Conservation (phyloP, 1,140 invertebrate genomes). For the Plutomurus gul region DNA sequence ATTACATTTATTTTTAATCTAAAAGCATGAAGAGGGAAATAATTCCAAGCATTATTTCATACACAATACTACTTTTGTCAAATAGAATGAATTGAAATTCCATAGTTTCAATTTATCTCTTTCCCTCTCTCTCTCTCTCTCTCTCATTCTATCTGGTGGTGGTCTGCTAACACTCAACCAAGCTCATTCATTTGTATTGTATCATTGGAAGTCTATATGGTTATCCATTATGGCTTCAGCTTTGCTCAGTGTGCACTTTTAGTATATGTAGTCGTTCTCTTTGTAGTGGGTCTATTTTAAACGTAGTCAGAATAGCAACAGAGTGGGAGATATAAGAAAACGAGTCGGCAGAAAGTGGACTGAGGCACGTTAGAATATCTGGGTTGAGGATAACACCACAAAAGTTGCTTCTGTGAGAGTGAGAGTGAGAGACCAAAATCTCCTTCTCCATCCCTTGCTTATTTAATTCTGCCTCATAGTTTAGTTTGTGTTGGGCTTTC, state of each 20-base stretch:
- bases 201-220: no score
- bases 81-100: conserved; percentile 2
- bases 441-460: conserved; percentile 14
- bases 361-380: no score
- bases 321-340: no score
- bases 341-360: no score
- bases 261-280: no score
- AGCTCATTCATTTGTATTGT: no score
- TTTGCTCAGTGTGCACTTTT: no score
- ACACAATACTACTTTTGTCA: not conserved
- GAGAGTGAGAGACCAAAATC: conserved; percentile 20
- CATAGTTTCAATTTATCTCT: conserved; percentile 5
- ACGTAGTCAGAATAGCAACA: no score
- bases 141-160: not conserved
- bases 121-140: not conserved
- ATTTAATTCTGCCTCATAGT: not conserved
- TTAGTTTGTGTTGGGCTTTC: not conserved
- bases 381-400: conserved; percentile 9
- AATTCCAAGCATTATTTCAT: not conserved
- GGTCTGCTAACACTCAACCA: no score
- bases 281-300: no score
- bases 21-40: not conserved
- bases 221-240: no score
- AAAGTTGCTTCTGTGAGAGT: not conserved
- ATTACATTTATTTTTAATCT: conserved; percentile 30